These are phyloP conservation scores for Muscicapa striata DNA, from an alignment of 2,797 vertebrate genomes.

Conservation along the genomic window DNA sequence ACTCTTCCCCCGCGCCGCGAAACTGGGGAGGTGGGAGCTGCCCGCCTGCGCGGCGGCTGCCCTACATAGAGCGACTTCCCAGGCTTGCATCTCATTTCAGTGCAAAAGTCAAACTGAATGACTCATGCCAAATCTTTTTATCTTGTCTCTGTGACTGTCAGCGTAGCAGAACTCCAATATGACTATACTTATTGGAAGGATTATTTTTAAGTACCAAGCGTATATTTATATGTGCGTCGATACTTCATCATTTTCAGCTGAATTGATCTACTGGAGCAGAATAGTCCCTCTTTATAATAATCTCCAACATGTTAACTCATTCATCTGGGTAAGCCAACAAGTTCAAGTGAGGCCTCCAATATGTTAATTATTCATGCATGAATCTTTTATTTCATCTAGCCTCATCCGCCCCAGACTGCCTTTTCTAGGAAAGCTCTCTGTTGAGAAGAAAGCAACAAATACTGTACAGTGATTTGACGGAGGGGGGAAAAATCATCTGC, in stretches of 20 bases:
- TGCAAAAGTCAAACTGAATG: conserved; percentile 52
- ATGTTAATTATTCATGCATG: conserved; percentile 64
- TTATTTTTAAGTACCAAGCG: conserved; percentile 53
- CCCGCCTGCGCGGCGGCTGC: not conserved
- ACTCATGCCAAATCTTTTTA: conserved; percentile 51
- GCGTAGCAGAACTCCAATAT: conserved; percentile 27
- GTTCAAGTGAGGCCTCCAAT: conserved; percentile 67
- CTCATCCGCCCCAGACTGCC: conserved; percentile 49
- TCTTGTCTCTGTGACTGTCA: conserved; percentile 32
- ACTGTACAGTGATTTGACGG: conserved; percentile 3
- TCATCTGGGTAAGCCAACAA: conserved; percentile 63
- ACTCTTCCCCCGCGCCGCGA: not conserved
- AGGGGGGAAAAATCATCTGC: conserved; percentile 16
- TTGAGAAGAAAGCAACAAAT: conserved; percentile 52
- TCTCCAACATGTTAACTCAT: conserved; percentile 61
- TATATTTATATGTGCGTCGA: conserved; percentile 25
- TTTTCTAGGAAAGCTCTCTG: conserved; percentile 65
- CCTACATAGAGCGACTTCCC: not conserved
- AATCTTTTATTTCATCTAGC: conserved; percentile 60
- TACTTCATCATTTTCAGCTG: conserved; percentile 44
- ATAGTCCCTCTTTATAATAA: conserved; percentile 56
- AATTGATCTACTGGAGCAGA: conserved; percentile 41
- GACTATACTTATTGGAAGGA: conserved; percentile 47
- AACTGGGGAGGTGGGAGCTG: not conserved
- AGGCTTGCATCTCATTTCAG: conserved; percentile 16